These are phyloP conservation scores for Gallirallus australis DNA, from an alignment of 2,797 vertebrate species.

Conservation along the genomic window DNA sequence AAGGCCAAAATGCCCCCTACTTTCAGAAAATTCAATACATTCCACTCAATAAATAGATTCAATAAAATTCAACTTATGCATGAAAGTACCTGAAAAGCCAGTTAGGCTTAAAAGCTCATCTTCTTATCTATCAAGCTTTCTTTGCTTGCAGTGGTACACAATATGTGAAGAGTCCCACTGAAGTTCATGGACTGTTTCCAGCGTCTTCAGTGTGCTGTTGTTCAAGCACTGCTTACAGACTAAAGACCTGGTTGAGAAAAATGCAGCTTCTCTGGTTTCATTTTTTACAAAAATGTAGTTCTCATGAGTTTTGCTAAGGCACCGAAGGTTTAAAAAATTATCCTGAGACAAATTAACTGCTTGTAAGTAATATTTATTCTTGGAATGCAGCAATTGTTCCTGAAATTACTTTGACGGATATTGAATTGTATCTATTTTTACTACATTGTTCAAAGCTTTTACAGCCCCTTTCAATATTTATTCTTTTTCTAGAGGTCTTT, in stretches of 20 bases:
- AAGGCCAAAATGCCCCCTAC: not conserved
- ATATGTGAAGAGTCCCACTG: not conserved
- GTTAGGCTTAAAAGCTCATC: not conserved
- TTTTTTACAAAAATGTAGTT: not conserved
- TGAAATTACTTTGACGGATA: slow-evolving; percentile 33
- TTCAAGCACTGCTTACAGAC: not conserved
- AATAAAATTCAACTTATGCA: not conserved
- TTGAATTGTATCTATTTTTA: slow-evolving; percentile 42
- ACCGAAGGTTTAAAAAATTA: not conserved
- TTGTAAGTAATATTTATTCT: not conserved
- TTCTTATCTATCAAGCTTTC: not conserved
- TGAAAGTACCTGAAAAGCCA: not conserved
- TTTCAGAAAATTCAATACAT: slow-evolving; percentile 11
- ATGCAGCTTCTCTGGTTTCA: not conserved
- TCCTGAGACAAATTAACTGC: not conserved
- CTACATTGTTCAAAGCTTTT: not conserved
- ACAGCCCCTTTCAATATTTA: not conserved
- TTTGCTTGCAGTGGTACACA: not conserved
- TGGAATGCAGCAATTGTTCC: not conserved
- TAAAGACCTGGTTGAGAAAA: not conserved
- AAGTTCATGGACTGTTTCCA: not conserved
- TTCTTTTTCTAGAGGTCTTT: not conserved
- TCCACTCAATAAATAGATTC: slow-evolving; percentile 18
- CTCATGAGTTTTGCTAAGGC: not conserved
- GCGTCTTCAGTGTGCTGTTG: not conserved